Base-by-base conservation (phyloP, 2,888 invertebrate genomes). In the Eupithecia vulgata region DNA sequence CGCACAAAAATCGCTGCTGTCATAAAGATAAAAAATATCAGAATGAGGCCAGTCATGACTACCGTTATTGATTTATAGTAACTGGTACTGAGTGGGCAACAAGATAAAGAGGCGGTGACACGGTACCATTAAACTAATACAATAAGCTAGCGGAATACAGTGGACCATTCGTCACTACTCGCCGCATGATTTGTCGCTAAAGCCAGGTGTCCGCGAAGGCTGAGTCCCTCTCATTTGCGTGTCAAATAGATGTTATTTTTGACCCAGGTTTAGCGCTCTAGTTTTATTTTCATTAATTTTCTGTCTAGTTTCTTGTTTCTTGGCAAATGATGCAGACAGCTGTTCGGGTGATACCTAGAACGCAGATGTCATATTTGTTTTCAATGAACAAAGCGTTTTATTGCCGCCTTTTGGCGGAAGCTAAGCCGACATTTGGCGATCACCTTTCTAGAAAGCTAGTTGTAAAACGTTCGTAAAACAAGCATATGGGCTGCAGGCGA, bases 401-500 rank as follows among this genome's bases (percentile, higher is more conserved):
- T 76, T 77, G 75, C 72, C 71, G 34, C 67, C 52, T 79, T 85
- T 85, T 83, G 86, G 85, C 88, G 89, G 90, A 90, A 90, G 86
- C 82, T 78, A 76, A 77, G 79, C 80, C 83, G 84, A 87, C 88
- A 88, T 90, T 89, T 88, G 89, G 88, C 84, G 89, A 88, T 93
- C 90, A 92, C 92, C 93, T 93, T 92, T 91, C 92, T 88, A 87
- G 90, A 90, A 90, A 91, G 88, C 85, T 88, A 85, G 91, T 88
- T 90, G 91, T 93, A 91, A 93, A 93, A 91, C 89, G 87, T 91
- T 87, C 85, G 90, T 91, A 91, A 91, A 91, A 89, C 88, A 86
- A 85, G 86, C 92, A 93, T 91, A 86, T 93, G 93, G 85, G 79
- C 74, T 79, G 85, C 88, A 79, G 80, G 85, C 57, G 57, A 64